Base-by-base conservation (phyloP, 2,113 vertebrate genomes). In the Crotophaga sulcirostris region DNA sequence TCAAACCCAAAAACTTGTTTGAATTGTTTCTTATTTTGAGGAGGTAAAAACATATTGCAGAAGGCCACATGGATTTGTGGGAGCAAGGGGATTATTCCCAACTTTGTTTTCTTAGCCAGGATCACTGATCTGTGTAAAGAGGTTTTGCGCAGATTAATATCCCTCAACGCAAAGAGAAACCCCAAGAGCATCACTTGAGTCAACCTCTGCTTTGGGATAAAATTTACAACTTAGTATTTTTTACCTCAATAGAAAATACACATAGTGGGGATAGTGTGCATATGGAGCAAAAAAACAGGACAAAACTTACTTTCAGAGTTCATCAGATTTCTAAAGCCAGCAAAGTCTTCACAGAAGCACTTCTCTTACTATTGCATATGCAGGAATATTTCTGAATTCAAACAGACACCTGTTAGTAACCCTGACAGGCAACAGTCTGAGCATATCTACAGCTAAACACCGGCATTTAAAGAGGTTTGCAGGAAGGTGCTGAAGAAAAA, bases 181-280 rank as follows among this genome's bases (percentile, higher is more conserved):
- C 38, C 15, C 21, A 40, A 10, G 5, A 56, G 16, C 19, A 49
- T 63, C 3, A 20, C 49, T 34, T 26, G 16, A 51, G 15, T 45
- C 52, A 72, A 15, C 1, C 6, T 75, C 33, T 26, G 10, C 49
- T 73, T 19, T 24, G 3, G 31, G 18, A 60, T 21, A 49, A 34
- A 52, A 24, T 34, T 62, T 68, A 25, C 21, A 70, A 9, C 3
- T 47, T 3, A 0, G 0, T 11, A 12, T 49, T 58, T 51, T 42
- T 44, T 8, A 14, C 19, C 8, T 16, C 56, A 44, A 8, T 2
- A 34, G 38, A 42, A 66, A n/a, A 67, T 0, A 9, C 28, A 20
- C 3, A 1, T 16, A 21, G 34, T 23, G 62, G 26, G 16, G 29
- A 11, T 12, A 9, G 29, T 64, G 70, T 4, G 13, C 5, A 24